phyloP scores from a whole-genome alignment of 2,797 vertebrate genomes.

The Sylvilagus floridanus region DNA sequence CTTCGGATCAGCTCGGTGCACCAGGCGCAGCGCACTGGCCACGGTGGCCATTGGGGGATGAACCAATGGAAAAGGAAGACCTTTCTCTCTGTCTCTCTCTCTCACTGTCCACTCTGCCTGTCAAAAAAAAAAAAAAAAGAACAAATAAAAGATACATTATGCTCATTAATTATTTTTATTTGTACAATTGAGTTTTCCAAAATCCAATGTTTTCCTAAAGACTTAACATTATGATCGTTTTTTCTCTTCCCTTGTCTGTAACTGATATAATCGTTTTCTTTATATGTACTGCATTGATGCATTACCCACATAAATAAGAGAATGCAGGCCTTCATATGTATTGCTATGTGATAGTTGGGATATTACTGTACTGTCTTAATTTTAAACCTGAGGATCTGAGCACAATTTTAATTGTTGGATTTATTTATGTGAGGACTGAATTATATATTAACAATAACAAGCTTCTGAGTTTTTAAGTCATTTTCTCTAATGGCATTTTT shows the following conservation, averaged over 20 bases:
- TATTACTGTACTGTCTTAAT: background rate
- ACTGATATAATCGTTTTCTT: background rate
- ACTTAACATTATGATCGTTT: background rate
- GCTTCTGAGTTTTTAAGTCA: background rate
- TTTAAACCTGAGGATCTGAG: background rate
- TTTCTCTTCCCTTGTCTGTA: background rate
- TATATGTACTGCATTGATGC: background rate
- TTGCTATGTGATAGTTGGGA: background rate
- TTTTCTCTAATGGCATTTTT: background rate
- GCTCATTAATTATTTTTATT: constrained; percentile 26
- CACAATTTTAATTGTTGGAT: background rate
- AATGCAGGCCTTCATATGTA: background rate
- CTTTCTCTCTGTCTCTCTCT: too few relatives aligned
- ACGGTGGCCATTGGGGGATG: too few relatives aligned
- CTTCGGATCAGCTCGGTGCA: too few relatives aligned
- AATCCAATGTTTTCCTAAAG: background rate
- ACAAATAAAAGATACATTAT: background rate
- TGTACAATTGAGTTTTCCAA: background rate
- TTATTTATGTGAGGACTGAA: background rate
- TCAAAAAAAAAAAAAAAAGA: too few relatives aligned
- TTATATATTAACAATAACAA: background rate
- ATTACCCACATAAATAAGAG: background rate
- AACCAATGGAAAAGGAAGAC: too few relatives aligned
- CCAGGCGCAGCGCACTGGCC: too few relatives aligned
- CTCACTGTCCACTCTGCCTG: too few relatives aligned